A percentile compares a stretch with the other conserved stretches of the same genome.
Conservation (phyloP, 2,797 vertebrate species). For the Remorina albescens region DNA sequence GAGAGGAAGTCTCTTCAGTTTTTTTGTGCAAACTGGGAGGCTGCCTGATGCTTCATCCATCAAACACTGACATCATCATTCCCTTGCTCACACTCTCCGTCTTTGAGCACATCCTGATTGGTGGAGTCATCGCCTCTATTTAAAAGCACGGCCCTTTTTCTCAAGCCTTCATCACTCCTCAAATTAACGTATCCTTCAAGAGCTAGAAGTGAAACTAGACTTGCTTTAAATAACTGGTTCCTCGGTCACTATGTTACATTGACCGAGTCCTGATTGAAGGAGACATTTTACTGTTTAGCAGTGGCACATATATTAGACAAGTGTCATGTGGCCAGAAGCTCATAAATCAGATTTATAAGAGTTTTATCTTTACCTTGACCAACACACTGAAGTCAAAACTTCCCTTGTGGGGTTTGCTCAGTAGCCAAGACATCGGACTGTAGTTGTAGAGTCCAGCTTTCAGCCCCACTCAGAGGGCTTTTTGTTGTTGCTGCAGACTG, state of each 20-base stretch:
- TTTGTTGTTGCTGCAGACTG: constrained; percentile 76
- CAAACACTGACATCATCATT: constrained; percentile 75
- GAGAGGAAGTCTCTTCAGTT: constrained; percentile 55
- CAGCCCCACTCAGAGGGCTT: constrained; percentile 52
- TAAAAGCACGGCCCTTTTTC: constrained; percentile 25
- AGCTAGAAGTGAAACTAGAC: neutral
- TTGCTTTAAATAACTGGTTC: constrained; percentile 9
- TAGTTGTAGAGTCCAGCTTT: constrained; percentile 13
- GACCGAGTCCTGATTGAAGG: neutral
- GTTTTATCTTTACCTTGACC: constrained; percentile 7
- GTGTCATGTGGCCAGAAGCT: constrained; percentile 7
- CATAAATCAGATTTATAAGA: neutral
- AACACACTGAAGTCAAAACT: neutral
- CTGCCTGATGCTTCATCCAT: constrained; percentile 75
- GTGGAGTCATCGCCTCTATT: constrained; percentile 34
- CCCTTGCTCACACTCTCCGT: constrained; percentile 51
- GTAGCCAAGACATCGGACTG: neutral
- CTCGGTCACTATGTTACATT: neutral
- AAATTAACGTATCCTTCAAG: constrained; percentile 1
- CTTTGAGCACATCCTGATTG: constrained; percentile 52
- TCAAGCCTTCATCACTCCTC: constrained; percentile 30
- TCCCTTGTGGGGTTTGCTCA: constrained; percentile 1
- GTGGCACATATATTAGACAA: neutral
- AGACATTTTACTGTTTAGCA: neutral
- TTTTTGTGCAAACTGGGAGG: constrained; percentile 54